Percentiles rank a stretch among this genome's conserved stretches.
phyloP scores from a whole-genome alignment of 2,113 vertebrate genomes.

The Henicopernis longicauda region DNA sequence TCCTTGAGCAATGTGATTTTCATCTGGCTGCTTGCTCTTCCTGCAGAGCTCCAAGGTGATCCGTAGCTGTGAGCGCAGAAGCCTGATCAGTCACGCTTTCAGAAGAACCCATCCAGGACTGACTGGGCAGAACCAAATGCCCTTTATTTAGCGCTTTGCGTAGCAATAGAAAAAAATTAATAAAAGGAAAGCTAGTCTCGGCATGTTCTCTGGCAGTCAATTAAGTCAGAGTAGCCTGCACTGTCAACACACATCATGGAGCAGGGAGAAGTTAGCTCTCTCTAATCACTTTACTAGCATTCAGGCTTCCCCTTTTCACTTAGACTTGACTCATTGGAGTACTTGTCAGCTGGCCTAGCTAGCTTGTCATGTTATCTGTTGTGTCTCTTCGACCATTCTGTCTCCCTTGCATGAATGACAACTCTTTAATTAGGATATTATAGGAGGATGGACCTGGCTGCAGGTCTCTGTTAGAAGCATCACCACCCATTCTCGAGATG shows the following conservation, averaged over 20 bases:
- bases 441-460: background rate
- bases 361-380: background rate
- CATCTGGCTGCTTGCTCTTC: background rate
- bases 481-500: background rate
- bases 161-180: background rate
- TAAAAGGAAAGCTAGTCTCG: background rate
- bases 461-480: background rate
- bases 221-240: background rate
- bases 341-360: background rate
- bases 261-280: background rate
- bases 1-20: background rate
- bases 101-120: background rate
- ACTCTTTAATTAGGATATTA: slow-evolving; percentile 49
- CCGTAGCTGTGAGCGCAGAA: background rate
- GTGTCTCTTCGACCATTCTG: background rate
- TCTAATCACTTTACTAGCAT: background rate
- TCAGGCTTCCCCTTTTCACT: background rate
- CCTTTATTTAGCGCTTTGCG: background rate
- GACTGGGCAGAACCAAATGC: background rate
- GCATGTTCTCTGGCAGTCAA: background rate
- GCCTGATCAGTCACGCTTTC: background rate
- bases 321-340: background rate
- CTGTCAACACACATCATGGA: background rate
- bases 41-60: background rate
- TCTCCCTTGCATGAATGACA: background rate